Percentiles rank a stretch among this genome's conserved stretches.
phyloP scores from a whole-genome alignment of 2,113 vertebrate species.

The Pelecanus crispus region DNA sequence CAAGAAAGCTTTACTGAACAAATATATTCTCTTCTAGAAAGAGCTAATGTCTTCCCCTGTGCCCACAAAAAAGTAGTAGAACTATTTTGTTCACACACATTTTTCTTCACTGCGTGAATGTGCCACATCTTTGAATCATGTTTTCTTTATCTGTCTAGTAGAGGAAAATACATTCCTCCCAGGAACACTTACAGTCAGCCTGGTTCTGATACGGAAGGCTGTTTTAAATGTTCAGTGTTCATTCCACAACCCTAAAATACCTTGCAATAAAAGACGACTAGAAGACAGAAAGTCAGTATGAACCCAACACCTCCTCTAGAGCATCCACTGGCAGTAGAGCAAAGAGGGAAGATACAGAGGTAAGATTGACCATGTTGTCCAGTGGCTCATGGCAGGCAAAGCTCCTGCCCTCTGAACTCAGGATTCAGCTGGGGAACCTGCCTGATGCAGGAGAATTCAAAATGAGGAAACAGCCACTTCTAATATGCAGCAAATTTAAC shows the following conservation, averaged over 20 bases:
- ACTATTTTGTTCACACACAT: background rate
- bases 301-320: background rate
- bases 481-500: background rate
- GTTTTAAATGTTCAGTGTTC: background rate
- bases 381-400: background rate
- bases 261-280: background rate
- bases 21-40: background rate
- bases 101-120: background rate
- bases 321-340: background rate
- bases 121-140: background rate
- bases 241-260: background rate
- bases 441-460: background rate
- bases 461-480: background rate
- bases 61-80: background rate
- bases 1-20: background rate
- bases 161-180: background rate
- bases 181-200: background rate
- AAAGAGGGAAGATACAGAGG: background rate
- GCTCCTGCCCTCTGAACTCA: background rate
- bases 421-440: background rate
- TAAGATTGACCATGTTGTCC: rapidly evolving
- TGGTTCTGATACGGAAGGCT: background rate
- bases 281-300: background rate
- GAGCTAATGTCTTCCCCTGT: background rate
- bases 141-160: background rate